phyloP scores from a whole-genome alignment of 2,797 vertebrate genomes.

The Natrix natrix region DNA sequence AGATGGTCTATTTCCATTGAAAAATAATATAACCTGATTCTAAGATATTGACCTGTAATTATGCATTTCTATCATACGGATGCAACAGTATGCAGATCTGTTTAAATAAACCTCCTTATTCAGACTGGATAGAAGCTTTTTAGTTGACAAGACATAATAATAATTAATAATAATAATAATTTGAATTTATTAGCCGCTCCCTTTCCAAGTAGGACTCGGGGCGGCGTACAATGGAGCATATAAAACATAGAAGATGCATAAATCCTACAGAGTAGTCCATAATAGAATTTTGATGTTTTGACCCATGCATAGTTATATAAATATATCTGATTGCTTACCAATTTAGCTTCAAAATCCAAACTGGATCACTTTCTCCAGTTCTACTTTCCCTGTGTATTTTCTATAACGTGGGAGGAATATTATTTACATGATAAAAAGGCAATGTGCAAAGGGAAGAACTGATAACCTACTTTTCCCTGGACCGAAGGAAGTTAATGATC shows the following conservation, averaged over 20 bases:
- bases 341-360: conserved; percentile 5
- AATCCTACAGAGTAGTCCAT: neutral
- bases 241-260: too few species aligned
- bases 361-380: conserved; percentile 16
- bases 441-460: neutral
- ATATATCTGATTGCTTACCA: neutral
- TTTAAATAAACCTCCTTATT: neutral
- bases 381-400: neutral
- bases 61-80: neutral
- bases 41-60: neutral
- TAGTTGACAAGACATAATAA: too few species aligned
- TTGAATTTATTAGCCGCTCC: too few species aligned
- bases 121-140: neutral
- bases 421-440: conserved; percentile 26
- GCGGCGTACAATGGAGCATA: too few species aligned
- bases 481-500: conserved; percentile 36
- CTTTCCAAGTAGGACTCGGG: too few species aligned
- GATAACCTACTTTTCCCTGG: conserved; percentile 37
- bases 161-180: too few species aligned
- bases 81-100: neutral
- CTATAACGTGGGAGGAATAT: neutral
- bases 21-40: neutral
- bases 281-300: neutral
- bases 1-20: neutral
- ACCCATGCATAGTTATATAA: neutral